Base-by-base conservation (phyloP, 92 coral and sea anemone species). In the Epizoanthus rinbou region DNA sequence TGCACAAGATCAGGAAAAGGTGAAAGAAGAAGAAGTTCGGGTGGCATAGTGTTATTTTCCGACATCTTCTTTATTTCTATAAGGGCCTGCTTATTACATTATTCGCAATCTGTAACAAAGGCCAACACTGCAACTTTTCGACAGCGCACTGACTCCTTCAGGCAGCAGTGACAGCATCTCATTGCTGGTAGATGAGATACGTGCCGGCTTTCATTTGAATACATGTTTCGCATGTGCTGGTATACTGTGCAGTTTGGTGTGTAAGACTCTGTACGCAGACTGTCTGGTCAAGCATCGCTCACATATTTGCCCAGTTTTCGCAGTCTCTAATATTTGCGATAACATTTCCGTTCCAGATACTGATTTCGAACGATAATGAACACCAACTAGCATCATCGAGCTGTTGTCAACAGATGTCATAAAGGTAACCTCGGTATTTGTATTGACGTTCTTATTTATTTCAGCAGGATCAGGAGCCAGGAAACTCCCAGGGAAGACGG, bases 301-400 rank as follows among this genome's bases (percentile, higher is more conserved):
- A 58, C 94, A 90, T 57, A 75, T 81, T 37, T 90, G 93, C 7
- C 83, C 83, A 41, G 85, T 76, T 71, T 75, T 86, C 28, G 83
- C 82, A n/a, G 21, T 62, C 50, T 80, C 59, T 13, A 59, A 70
- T 63, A 84, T 84, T 10, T 65, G 78, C 15, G 90, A 80, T 22
- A 90, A 31, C 18, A 87, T 80, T 0, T 79, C 80, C 21, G 80
- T 85, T 18, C 88, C 85, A 54, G 81, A 31, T 7, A 80, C 86
- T 47, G 82, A 80, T 50, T 86, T 90, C 1, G 88, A 88, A 52
- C 76, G 93, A 75, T 90, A 86, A 57, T 87, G 88, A 18, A 87
- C 90, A 56, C 84, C 90, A 50, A 87, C 87, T 52, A 90, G 90
- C 88, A 90, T 87, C 19, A 90, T 64, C 18, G 87, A 76, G 73